Conservation (phyloP, 2,113 vertebrate species). For the Marcusenius ussheri region DNA sequence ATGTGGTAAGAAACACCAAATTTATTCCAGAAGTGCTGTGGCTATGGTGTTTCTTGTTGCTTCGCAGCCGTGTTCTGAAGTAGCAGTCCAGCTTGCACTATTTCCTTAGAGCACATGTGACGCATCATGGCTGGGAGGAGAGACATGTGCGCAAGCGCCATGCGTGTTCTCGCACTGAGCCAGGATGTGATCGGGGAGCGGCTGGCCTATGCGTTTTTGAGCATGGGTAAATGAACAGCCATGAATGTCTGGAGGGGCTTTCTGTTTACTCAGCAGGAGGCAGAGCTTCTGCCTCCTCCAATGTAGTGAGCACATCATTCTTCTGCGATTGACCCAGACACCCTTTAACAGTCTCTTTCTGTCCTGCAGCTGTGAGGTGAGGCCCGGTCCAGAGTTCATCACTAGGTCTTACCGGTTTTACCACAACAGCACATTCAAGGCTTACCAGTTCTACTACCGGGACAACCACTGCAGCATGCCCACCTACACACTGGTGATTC, state of each 20-base stretch:
- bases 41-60: background rate
- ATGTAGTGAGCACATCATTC: background rate
- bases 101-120: background rate
- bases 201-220: background rate
- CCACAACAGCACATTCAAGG: slow-evolving; percentile 80
- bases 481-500: slow-evolving; percentile 70
- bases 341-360: background rate
- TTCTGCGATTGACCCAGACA: background rate
- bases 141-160: background rate
- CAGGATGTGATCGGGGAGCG: no score
- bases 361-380: slow-evolving; percentile 79
- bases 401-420: slow-evolving; percentile 91
- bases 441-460: slow-evolving; percentile 75
- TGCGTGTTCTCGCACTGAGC: background rate
- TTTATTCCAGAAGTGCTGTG: background rate
- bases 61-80: background rate
- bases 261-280: background rate
- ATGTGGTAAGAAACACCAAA: background rate
- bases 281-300: background rate
- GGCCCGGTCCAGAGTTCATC: slow-evolving; percentile 89
- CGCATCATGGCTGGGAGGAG: background rate
- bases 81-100: background rate
- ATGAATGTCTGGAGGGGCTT: background rate
- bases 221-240: background rate
- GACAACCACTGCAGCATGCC: slow-evolving; percentile 74